Evolutionary conservation across 2,797 vertebrate genomes (phyloP).

Genomic region (Pantherophis vulpinus): DNA sequence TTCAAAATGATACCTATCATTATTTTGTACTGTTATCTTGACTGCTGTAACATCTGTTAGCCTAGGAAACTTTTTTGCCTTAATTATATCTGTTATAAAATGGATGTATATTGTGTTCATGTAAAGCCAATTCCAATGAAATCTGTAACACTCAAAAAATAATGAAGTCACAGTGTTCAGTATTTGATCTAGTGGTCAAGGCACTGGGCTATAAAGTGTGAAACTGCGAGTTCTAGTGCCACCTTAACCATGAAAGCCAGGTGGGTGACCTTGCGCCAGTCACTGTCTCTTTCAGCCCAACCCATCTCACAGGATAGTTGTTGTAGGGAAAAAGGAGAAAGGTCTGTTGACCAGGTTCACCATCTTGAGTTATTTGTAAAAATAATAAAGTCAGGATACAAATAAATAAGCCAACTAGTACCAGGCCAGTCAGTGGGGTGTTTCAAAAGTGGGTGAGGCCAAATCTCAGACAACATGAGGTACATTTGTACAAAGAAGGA

Average conservation of each 20-base stretch:
- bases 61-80: background rate
- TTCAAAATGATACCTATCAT: constrained; percentile 48
- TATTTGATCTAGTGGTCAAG: background rate
- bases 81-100: background rate
- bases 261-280: background rate
- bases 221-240: background rate
- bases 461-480: background rate
- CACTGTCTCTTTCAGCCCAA: background rate
- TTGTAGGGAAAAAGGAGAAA: background rate
- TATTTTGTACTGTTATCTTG: constrained; percentile 53
- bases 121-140: background rate
- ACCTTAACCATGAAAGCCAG: background rate
- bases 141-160: background rate
- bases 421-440: too few species aligned
- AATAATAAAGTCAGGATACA: background rate
- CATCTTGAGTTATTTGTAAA: background rate
- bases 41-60: background rate
- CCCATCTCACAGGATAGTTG: background rate
- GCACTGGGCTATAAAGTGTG: background rate
- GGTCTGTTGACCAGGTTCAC: background rate
- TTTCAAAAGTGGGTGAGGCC: background rate
- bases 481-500: background rate
- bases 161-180: background rate
- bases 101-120: background rate
- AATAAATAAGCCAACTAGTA: background rate